These are phyloP conservation scores for Naja naja DNA, from an alignment of 2,113 vertebrate genomes.

Conservation along the genomic window DNA sequence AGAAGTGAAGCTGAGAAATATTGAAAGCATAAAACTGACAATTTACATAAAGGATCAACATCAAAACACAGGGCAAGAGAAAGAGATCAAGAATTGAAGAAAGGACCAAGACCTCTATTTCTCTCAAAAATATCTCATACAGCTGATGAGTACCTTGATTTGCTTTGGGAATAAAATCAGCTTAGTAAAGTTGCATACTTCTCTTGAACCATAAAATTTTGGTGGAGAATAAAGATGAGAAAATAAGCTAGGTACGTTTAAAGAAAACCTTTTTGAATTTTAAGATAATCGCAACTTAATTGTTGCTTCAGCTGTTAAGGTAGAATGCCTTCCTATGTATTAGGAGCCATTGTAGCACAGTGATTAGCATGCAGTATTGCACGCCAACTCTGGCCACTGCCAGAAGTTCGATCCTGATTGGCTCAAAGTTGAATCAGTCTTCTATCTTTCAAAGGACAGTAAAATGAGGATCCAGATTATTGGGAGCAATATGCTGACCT, in stretches of 20 bases:
- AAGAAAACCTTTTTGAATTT: neutral
- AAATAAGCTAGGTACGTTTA: neutral
- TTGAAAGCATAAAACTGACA: neutral
- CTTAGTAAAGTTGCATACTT: neutral
- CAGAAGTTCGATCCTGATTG: neutral
- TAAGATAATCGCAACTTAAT: neutral
- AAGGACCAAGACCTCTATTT: neutral
- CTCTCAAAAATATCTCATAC: neutral
- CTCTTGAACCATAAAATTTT: neutral
- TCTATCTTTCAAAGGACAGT: neutral
- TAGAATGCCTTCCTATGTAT: neutral
- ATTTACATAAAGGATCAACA: neutral
- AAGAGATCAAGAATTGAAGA: neutral
- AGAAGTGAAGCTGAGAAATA: neutral
- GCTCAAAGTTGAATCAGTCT: neutral
- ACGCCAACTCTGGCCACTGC: neutral
- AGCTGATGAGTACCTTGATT: neutral
- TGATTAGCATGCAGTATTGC: neutral
- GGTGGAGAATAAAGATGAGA: neutral
- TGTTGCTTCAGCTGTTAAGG: neutral
- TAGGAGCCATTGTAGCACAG: neutral
- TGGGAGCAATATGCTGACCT: neutral
- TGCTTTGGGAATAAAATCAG: neutral
- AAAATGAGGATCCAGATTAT: neutral
- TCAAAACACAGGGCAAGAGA: neutral